phyloP scores from a whole-genome alignment of 2,113 vertebrate species.

The Oceanodroma tethys region DNA sequence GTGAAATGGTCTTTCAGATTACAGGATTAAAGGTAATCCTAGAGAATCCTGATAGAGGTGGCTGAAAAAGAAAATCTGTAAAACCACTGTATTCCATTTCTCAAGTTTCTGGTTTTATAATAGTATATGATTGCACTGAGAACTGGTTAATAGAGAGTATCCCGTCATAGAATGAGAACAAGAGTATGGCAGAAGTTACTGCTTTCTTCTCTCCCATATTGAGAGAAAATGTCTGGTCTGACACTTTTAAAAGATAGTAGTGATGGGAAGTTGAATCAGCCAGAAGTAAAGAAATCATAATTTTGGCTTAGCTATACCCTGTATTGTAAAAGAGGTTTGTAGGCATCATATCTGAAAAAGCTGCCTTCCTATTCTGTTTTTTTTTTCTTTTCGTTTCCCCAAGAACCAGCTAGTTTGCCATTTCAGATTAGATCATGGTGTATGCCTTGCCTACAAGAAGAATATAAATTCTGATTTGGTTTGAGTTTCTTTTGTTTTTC shows the following conservation, averaged over 20 bases:
- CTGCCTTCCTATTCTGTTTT: background rate
- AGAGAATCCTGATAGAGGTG: conserved; percentile 47
- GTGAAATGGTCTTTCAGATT: conserved; percentile 38
- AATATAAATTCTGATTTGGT: background rate
- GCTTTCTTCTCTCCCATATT: background rate
- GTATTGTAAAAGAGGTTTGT: background rate
- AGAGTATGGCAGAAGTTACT: background rate
- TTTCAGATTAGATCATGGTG: background rate
- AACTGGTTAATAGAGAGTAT: conserved; percentile 6
- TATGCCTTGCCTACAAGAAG: background rate
- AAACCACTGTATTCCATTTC: background rate
- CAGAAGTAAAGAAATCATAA: background rate
- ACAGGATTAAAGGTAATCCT: conserved; percentile 52
- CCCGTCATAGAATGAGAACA: background rate
- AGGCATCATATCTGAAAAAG: background rate
- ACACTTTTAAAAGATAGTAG: background rate
- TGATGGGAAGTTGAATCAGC: background rate
- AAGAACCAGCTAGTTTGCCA: background rate
- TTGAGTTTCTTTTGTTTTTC: background rate
- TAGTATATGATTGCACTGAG: conserved; percentile 46
- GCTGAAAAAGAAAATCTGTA: conserved; percentile 30
- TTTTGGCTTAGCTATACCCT: background rate
- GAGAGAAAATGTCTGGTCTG: background rate
- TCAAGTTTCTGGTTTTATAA: conserved; percentile 39
- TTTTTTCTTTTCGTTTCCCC: too few species aligned